Conservation (phyloP, 2,888 invertebrate genomes). For the Limenitis camilla region DNA sequence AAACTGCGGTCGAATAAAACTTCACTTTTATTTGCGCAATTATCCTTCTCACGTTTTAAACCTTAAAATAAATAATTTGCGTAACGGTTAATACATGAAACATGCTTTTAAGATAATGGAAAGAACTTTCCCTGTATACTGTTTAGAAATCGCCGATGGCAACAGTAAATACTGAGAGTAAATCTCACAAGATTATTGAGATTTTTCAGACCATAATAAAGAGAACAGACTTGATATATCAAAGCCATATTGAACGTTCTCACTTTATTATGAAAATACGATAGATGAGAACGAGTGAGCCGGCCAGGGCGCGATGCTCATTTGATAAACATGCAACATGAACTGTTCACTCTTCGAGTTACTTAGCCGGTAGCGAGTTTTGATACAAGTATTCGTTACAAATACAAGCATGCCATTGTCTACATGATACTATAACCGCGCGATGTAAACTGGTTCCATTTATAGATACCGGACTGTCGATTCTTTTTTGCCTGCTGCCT, state of each 20-base stretch:
- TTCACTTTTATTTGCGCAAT: conserved; percentile 21
- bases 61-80: not conserved
- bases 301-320: conserved; percentile 24
- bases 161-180: no score
- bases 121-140: no score
- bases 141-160: no score
- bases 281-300: conserved; percentile 36
- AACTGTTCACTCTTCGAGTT: conserved; percentile 38
- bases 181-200: no score
- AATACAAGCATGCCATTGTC: conserved; percentile 33
- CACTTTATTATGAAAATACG: conserved; percentile 59
- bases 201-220: no score
- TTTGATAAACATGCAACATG: conserved; percentile 55
- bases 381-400: conserved; percentile 25
- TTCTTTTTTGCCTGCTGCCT: conserved; percentile 18
- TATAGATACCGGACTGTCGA: conserved; percentile 21
- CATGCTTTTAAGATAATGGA: no score
- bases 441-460: conserved; percentile 25
- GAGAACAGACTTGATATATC: no score
- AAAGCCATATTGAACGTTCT: conserved; percentile 5
- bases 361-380: conserved; percentile 31
- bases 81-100: no score
- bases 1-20: conserved; percentile 13
- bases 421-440: conserved; percentile 29
- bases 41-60: not conserved